Evolutionary conservation across 2,888 invertebrate genomes (phyloP), one percentile per base, ranked within the genome.

Genomic region (Drosophila yooni): DNA sequence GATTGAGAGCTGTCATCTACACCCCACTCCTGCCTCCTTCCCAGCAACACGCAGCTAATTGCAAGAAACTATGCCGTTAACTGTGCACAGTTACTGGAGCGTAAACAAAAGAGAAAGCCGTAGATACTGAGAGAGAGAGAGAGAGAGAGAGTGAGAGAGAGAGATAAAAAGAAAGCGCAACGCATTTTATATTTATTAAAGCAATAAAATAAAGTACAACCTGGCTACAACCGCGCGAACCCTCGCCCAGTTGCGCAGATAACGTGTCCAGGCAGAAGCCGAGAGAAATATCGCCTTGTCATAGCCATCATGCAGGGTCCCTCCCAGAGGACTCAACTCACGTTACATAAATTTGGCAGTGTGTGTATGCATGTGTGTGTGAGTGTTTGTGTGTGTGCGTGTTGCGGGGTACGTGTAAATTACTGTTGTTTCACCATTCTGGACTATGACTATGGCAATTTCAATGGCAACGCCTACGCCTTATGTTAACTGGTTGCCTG

Each of bases 141-240:
- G 38, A 66, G 33, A 65, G 56, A 67, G 34, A 52, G 50, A 57
- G 29, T 53, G 53, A 5, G 15, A 3, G 10, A 3, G n/a, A 18
- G 10, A 27, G 48, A 18, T 10, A 7, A 54, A 56, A 31, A 18
- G 31, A 40, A 61, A 61, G 50, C 65, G 74, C 52, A 70, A 73
- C 80, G 76, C 82, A 88, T 84, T 88, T 88, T 79, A 81, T 86
- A 88, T 83, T 82, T 85, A 86, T 82, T 83, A 88, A 88, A 88
- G 82, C 88, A 90, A 88, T 85, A 81, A 88, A 88, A 90, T 88
- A 89, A 89, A 89, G 79, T 82, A 84, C 76, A 81, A 70, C 72
- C 75, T 68, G 73, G 72, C 69, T 65, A 58, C 25, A 60, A 46
- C 33, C 15, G 33, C 33, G 13, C 62, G 31, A 13, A 5, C 7